Percentiles rank a stretch among this genome's conserved stretches.
phyloP scores from a whole-genome alignment of 1,140 invertebrate genomes.

The Panagrolaimus sp. region DNA sequence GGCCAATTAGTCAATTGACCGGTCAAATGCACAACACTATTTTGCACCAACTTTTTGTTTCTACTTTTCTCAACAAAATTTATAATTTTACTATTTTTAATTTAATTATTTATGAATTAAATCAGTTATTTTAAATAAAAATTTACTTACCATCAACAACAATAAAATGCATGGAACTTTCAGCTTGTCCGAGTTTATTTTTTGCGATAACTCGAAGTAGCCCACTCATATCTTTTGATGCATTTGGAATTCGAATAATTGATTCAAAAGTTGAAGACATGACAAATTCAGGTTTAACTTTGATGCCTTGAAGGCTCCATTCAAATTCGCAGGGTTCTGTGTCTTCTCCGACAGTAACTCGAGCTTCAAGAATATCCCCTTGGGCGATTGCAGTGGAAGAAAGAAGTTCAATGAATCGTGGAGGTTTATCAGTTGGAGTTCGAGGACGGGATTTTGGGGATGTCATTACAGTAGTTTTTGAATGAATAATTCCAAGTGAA shows the following conservation, averaged over 20 bases:
- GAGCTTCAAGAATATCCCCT: constrained; percentile 23
- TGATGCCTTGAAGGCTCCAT: constrained; percentile 20
- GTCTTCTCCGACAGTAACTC: constrained; percentile 16
- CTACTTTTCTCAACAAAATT: no score
- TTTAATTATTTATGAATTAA: background rate
- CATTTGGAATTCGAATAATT: constrained; percentile 19
- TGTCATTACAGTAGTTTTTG: constrained; percentile 27
- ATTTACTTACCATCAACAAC: constrained; percentile 21
- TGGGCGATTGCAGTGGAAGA: constrained; percentile 23
- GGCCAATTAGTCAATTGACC: no score
- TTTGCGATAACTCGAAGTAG: constrained; percentile 22
- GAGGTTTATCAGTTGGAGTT: constrained; percentile 10
- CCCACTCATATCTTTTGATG: constrained; percentile 27
- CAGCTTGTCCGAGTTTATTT: constrained; percentile 28
- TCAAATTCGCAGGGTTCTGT: constrained; percentile 22
- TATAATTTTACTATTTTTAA: no score
- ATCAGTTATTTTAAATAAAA: background rate
- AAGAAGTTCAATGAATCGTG: constrained; percentile 26
- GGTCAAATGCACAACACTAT: no score
- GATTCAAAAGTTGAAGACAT: constrained; percentile 26
- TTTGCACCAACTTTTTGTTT: no score
- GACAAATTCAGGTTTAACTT: constrained; percentile 15
- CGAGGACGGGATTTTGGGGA: background rate
- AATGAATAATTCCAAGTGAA: constrained; percentile 17
- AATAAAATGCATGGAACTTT: constrained; percentile 22